These are phyloP conservation scores for Spheniscus humboldti DNA, from an alignment of 2,797 vertebrate species.

Conservation along the genomic window DNA sequence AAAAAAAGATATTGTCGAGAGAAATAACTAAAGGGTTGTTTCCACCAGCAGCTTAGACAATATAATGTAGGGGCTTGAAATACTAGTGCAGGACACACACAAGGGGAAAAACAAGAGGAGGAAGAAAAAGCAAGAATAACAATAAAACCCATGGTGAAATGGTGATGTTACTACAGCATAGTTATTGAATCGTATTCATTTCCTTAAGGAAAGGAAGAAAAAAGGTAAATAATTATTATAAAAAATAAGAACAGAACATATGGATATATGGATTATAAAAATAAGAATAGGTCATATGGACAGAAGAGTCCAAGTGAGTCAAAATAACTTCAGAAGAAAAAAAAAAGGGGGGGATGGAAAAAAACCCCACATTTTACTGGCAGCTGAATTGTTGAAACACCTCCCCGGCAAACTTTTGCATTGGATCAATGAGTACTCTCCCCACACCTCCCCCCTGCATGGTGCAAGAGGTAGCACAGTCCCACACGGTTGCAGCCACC, in stretches of 20 bases:
- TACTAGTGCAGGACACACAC: not conserved
- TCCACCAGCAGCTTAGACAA: not conserved
- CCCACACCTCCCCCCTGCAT: rapidly evolving
- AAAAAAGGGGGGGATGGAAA: rapidly evolving
- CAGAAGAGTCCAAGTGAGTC: not conserved
- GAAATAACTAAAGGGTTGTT: not conserved
- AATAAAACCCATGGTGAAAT: not conserved
- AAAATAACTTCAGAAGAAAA: not conserved
- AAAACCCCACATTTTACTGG: not conserved
- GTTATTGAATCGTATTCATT: not conserved
- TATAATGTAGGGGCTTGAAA: not conserved
- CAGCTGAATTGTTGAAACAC: not conserved
- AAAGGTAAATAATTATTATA: not conserved
- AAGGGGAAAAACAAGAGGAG: rapidly evolving
- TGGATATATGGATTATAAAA: not conserved
- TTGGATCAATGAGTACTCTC: not conserved
- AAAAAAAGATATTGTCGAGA: not conserved
- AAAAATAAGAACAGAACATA: not conserved
- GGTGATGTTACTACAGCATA: not conserved
- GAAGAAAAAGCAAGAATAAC: rapidly evolving
- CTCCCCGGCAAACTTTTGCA: not conserved
- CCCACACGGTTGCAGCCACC: not conserved
- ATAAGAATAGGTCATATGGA: not conserved
- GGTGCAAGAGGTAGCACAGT: not conserved
- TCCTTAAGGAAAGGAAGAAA: not conserved